phyloP scores from a whole-genome alignment of 1,140 invertebrate species.

The Homarus americanus region DNA sequence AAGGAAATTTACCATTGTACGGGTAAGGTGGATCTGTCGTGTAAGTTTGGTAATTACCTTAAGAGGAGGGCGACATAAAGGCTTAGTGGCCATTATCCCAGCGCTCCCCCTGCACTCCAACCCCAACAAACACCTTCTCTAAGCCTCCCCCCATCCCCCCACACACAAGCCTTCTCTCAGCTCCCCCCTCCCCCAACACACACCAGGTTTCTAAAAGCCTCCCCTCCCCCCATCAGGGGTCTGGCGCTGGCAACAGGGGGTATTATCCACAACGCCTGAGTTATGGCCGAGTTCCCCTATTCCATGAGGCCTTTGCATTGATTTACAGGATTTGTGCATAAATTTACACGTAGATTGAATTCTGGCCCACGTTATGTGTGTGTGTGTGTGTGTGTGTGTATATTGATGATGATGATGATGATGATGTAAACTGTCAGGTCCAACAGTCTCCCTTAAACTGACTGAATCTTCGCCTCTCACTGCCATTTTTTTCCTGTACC shows the following conservation, averaged over 20 bases:
- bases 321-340: background rate
- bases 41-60: background rate
- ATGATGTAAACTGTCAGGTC: too few species aligned
- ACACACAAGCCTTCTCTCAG: background rate
- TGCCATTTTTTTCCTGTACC: too few species aligned
- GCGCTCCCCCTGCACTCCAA: background rate
- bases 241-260: background rate
- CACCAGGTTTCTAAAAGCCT: background rate
- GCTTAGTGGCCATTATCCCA: background rate
- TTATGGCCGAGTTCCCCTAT: background rate
- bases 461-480: too few species aligned
- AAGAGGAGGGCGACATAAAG: background rate
- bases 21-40: background rate
- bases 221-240: background rate
- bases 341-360: background rate
- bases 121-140: background rate
- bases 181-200: background rate
- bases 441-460: too few species aligned
- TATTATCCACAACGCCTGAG: background rate
- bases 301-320: background rate
- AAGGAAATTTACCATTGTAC: background rate
- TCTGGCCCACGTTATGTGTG: too few species aligned
- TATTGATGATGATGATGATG: too few species aligned
- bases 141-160: background rate
- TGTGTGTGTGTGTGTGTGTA: too few species aligned